phyloP scores from a whole-genome alignment of 2,113 vertebrate genomes.

The Chloropsis hardwickii region DNA sequence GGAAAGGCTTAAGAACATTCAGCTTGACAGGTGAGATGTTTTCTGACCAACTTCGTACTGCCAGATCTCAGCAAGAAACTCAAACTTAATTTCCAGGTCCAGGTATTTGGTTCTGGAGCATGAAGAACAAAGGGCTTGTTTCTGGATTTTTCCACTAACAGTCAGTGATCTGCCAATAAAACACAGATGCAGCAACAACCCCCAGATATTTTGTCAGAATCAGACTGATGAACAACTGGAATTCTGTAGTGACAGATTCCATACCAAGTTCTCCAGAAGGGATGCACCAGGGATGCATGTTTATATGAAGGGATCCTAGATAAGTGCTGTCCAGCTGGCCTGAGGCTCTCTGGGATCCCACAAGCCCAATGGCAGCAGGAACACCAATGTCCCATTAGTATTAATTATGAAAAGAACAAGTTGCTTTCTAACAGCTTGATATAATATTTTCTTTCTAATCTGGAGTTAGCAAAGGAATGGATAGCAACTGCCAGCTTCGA shows the following conservation, averaged over 20 bases:
- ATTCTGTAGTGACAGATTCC: neutral
- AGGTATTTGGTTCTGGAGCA: neutral
- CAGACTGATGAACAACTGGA: neutral
- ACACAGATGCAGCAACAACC: neutral
- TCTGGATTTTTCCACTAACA: neutral
- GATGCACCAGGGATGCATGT: neutral
- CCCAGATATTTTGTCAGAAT: neutral
- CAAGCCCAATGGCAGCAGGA: neutral
- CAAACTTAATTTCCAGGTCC: neutral
- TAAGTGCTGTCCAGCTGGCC: neutral
- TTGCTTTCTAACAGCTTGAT: neutral
- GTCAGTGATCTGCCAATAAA: neutral
- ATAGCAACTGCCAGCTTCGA: neutral
- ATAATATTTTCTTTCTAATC: neutral
- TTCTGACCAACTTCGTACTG: neutral
- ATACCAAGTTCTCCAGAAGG: neutral
- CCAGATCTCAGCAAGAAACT: neutral
- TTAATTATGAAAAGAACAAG: neutral
- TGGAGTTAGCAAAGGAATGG: neutral
- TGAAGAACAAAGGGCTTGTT: neutral
- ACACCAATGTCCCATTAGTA: neutral
- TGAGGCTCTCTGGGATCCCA: neutral
- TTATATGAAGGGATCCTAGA: neutral
- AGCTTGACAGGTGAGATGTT: accelerated
- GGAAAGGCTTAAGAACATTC: neutral